phyloP scores from a whole-genome alignment of 2,113 vertebrate species.

The Arenaria interpres region DNA sequence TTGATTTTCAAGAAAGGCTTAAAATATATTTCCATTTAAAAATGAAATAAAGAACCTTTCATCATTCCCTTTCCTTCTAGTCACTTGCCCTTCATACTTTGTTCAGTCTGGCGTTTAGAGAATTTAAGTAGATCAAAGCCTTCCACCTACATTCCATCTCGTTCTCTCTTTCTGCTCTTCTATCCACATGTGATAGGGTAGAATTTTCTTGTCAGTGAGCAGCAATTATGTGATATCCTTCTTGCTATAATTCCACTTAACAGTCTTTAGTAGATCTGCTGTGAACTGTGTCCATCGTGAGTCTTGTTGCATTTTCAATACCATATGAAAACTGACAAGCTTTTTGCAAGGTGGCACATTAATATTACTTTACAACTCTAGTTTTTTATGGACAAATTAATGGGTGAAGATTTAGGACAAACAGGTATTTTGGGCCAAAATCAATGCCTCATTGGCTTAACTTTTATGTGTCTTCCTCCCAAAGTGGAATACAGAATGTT shows the following conservation, averaged over 20 bases:
- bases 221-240: neutral
- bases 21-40: neutral
- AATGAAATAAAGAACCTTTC: neutral
- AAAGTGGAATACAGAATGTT: neutral
- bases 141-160: conserved; percentile 34
- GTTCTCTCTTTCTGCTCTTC: conserved; percentile 16
- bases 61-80: neutral
- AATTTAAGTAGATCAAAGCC: conserved; percentile 22
- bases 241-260: neutral
- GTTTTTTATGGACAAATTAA: neutral
- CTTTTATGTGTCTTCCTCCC: neutral
- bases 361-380: neutral
- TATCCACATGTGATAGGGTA: neutral
- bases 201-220: conserved; percentile 55
- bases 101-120: neutral
- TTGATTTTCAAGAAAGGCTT: neutral
- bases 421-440: neutral
- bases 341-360: neutral
- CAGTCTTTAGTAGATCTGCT: neutral
- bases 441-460: neutral
- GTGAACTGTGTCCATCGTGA: neutral
- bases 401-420: neutral
- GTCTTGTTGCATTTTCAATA: neutral
- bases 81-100: neutral
- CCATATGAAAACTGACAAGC: neutral